Evolutionary conservation across 2,797 vertebrate genomes (phyloP), one percentile per base, ranked within the genome.

Genomic region (Melanotaenia trifasciata): DNA sequence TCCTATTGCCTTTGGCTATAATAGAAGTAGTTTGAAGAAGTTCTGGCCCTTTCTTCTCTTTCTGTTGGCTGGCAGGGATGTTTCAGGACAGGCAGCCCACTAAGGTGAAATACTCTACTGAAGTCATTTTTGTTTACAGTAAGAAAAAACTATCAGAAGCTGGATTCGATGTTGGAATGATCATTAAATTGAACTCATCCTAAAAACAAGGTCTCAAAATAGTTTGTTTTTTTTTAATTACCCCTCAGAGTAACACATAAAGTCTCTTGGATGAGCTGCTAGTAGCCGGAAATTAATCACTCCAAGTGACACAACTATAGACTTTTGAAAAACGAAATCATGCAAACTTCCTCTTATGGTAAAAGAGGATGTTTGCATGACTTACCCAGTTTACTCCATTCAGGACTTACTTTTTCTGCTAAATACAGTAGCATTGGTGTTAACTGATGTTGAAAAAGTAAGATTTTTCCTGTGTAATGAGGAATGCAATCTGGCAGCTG

Each of bases 81-180:
- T 58, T 58, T 78, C 30, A 57, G 61, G 58, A 74, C n/a, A 73
- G 0, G 47, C 51, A 20, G 61, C 14, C 22, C 50, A 26, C 9
- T 24, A 3, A 24, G n/a, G 69, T 72, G 61, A 53, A 63, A 45
- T 43, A 47, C 67, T 67, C 65, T 57, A 43, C 24, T 45, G 50
- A 59, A 74, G 71, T 58, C 76, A 66, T 80, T 43, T 72, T 84
- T 79, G 61, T 85, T 82, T 86, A 79, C 65, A 28, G 63, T 35
- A 64, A 70, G 58, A 76, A 67, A 69, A 81, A 81, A 87, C 78
- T 81, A 79, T 72, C 56, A 53, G 43, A 0, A 1, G 62, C 73
- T 83, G 77, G 71, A 83, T 83, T 86, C 80, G 62, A 18, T 74
- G 66, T 69, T n/a, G 1, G 5, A 70, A 72, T 45, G 40, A 72